Percentiles rank a stretch among this genome's conserved stretches.
These are phyloP conservation scores for Apodemia mormo DNA, from an alignment of 2,888 invertebrate species.

Conservation along the genomic window DNA sequence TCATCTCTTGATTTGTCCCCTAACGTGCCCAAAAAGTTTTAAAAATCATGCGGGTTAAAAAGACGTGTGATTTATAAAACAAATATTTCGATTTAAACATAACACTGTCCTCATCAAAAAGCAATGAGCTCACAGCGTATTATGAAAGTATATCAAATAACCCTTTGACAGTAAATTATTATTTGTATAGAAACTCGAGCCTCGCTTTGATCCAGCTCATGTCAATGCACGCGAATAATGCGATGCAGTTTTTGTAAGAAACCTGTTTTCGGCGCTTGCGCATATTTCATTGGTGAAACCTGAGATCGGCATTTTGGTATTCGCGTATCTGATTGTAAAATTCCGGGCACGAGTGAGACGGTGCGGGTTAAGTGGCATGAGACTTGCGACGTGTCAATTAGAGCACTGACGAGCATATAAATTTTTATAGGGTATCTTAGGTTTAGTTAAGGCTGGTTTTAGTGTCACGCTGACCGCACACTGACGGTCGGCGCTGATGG, in stretches of 20 bases:
- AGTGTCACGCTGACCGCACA: too few species aligned
- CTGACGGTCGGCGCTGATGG: too few species aligned
- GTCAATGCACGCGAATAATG: constrained; percentile 41
- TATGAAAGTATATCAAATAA: constrained; percentile 39
- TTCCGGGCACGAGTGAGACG: constrained; percentile 1
- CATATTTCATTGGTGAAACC: constrained; percentile 22
- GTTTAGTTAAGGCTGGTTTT: too few species aligned
- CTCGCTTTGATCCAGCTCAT: constrained; percentile 37
- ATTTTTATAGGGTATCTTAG: too few species aligned
- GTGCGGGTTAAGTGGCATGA: constrained; percentile 1
- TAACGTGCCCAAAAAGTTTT: too few species aligned
- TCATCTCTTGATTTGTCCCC: too few species aligned
- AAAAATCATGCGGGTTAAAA: neutral
- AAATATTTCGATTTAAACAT: constrained; percentile 32
- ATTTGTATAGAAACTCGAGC: constrained; percentile 37
- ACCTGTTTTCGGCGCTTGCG: constrained; percentile 28
- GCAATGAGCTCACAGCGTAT: constrained; percentile 27
- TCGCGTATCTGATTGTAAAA: constrained; percentile 17
- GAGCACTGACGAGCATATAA: neutral
- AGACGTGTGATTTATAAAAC: neutral
- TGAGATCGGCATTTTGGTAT: constrained; percentile 15
- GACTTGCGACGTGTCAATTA: constrained; percentile 1
- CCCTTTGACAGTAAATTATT: constrained; percentile 38
- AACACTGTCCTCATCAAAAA: constrained; percentile 25
- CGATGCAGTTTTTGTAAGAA: constrained; percentile 34